Evolutionary conservation across 2,888 invertebrate species (phyloP).

Genomic region (Dascillus cervinus): DNA sequence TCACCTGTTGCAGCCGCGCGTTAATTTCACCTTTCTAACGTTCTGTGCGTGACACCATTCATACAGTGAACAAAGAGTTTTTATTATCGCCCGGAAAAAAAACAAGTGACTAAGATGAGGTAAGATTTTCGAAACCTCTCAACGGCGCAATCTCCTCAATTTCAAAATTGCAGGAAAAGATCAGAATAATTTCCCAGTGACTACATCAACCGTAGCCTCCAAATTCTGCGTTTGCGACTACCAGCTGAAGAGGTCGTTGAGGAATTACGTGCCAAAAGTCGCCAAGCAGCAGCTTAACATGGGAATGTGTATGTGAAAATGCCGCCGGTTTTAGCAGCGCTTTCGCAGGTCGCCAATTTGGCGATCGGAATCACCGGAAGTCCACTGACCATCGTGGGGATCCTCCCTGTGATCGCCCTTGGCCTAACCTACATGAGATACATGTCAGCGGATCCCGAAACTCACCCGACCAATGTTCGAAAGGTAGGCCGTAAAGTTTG

Average conservation of each 20-base stretch:
- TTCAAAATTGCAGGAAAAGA: too few species aligned
- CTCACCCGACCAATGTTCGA: slow-evolving; percentile 61
- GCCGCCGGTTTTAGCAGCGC: slow-evolving; percentile 42
- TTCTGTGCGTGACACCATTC: too few species aligned
- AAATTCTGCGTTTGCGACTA: slow-evolving; percentile 46
- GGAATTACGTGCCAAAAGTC: slow-evolving; percentile 67
- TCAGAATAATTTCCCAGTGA: too few species aligned
- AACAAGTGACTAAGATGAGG: too few species aligned
- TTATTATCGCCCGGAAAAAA: too few species aligned
- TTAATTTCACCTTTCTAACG: too few species aligned
- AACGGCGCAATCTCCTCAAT: too few species aligned
- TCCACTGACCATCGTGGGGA: slow-evolving; percentile 57
- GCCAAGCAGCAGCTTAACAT: slow-evolving; percentile 52
- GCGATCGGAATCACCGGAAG: slow-evolving; percentile 35
- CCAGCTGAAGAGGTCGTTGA: slow-evolving; percentile 50
- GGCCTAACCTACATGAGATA: slow-evolving; percentile 76
- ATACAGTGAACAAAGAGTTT: too few species aligned
- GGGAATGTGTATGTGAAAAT: slow-evolving; percentile 60
- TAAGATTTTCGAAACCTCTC: too few species aligned
- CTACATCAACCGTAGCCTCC: too few species aligned
- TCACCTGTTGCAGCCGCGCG: too few species aligned
- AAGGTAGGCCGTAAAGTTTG: slow-evolving; percentile 60
- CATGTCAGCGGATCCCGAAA: slow-evolving; percentile 75
- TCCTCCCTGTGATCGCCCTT: slow-evolving; percentile 74
- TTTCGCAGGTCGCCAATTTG: slow-evolving; percentile 39